phyloP scores from a whole-genome alignment of 1,140 invertebrate species.

The Drosophila arawakana region DNA sequence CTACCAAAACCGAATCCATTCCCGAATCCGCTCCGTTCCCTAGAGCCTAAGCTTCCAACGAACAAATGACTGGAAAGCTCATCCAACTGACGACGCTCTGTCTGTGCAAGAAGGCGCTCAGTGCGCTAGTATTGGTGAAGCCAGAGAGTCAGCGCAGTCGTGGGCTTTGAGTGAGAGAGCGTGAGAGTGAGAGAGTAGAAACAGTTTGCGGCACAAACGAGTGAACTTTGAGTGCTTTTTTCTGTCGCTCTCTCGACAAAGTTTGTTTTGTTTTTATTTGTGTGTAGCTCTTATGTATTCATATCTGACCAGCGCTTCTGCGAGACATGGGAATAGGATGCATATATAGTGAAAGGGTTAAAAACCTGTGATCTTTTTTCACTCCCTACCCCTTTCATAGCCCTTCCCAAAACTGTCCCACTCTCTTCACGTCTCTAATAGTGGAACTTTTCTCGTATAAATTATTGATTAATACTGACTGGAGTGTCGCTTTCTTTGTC shows the following conservation, averaged over 20 bases:
- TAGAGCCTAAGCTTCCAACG: constrained; percentile 53
- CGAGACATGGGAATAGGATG: constrained; percentile 21
- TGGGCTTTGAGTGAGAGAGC: constrained; percentile 26
- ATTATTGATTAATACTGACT: constrained; percentile 76
- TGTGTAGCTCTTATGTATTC: constrained; percentile 60
- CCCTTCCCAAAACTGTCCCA: not conserved
- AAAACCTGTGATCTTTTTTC: constrained; percentile 70
- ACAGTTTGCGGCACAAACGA: constrained; percentile 52
- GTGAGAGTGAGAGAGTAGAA: too few species aligned
- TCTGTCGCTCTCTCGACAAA: not conserved
- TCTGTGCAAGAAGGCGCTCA: constrained; percentile 66
- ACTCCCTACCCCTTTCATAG: not conserved
- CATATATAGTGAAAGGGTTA: constrained; percentile 77
- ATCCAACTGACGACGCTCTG: constrained; percentile 66
- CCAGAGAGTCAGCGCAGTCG: constrained; percentile 39
- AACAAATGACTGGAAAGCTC: constrained; percentile 47
- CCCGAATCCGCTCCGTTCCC: constrained; percentile 36
- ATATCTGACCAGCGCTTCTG: constrained; percentile 25
- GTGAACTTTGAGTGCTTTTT: constrained; percentile 63
- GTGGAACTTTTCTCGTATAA: constrained; percentile 65
- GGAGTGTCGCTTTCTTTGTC: constrained; percentile 39
- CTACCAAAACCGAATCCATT: not conserved
- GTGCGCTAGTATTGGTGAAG: constrained; percentile 32
- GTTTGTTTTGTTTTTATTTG: constrained; percentile 29
- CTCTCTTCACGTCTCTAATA: constrained; percentile 12